phyloP scores from a whole-genome alignment of 1,140 invertebrate genomes.

The Dysdera silvatica region DNA sequence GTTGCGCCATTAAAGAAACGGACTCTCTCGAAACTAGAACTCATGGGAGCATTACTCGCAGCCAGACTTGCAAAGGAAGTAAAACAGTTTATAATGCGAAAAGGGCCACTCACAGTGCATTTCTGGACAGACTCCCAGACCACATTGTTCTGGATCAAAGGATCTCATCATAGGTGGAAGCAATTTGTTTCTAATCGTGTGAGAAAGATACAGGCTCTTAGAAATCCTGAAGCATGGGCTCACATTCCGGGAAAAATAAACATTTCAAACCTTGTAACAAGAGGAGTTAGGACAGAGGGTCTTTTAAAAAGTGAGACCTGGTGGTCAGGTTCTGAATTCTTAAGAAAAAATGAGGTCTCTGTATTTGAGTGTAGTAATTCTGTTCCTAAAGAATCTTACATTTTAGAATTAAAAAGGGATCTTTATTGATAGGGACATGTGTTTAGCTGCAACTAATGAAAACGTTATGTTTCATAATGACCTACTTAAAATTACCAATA shows the following conservation, averaged over 20 bases:
- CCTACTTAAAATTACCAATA: too few species aligned
- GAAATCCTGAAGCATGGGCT: background rate
- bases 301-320: background rate
- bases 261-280: background rate
- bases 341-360: too few species aligned
- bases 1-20: conserved; percentile 35
- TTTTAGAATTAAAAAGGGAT: too few species aligned
- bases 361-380: too few species aligned
- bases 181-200: conserved; percentile 7
- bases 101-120: conserved; percentile 4
- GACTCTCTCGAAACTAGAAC: conserved; percentile 39
- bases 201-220: background rate
- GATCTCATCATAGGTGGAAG: conserved; percentile 34
- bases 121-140: conserved; percentile 42
- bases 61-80: conserved; percentile 30
- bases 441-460: too few species aligned
- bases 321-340: conserved; percentile 4
- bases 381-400: too few species aligned
- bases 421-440: too few species aligned
- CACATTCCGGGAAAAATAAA: background rate
- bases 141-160: conserved; percentile 39
- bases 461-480: too few species aligned
- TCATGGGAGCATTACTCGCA: conserved; percentile 40
- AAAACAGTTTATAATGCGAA: background rate
- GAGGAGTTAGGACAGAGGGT: background rate